Evolutionary conservation across 2,888 invertebrate species (phyloP).

Genomic region (Coenonympha arcania): DNA sequence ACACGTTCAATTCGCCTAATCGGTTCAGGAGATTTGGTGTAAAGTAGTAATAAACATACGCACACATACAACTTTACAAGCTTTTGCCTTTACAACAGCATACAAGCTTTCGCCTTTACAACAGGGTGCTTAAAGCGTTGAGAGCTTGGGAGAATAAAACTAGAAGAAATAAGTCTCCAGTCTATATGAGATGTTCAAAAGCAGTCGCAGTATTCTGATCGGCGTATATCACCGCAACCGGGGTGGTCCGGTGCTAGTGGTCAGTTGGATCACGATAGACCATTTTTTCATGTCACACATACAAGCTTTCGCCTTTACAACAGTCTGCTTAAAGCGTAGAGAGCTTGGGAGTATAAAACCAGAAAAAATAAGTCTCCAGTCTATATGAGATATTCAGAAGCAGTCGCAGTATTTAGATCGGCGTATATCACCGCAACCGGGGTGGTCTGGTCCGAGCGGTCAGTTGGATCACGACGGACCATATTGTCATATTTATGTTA

Average conservation of each 20-base stretch:
- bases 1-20: no score
- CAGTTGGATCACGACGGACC: conserved; percentile 30
- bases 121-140: no score
- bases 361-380: neutral
- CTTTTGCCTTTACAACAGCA: no score
- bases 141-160: no score
- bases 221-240: conserved; percentile 28
- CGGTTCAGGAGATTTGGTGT: no score
- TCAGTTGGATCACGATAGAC: conserved; percentile 27
- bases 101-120: no score
- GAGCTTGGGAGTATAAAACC: no score
- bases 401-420: conserved; percentile 7
- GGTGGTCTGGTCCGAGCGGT: conserved; percentile 27
- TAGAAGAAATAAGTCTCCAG: neutral
- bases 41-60: no score
- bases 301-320: no score
- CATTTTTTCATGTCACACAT: no score
- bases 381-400: conserved; percentile 13
- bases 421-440: conserved; percentile 28
- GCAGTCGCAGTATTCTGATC: conserved; percentile 5
- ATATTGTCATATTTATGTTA: conserved; percentile 31
- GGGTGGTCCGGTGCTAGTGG: conserved; percentile 27
- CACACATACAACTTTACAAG: no score
- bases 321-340: no score
- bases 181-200: conserved; percentile 14